Conservation (phyloP, 30 jellyfish, hydroid and myxozoan species). For the Haliclystus octoradiatus region DNA sequence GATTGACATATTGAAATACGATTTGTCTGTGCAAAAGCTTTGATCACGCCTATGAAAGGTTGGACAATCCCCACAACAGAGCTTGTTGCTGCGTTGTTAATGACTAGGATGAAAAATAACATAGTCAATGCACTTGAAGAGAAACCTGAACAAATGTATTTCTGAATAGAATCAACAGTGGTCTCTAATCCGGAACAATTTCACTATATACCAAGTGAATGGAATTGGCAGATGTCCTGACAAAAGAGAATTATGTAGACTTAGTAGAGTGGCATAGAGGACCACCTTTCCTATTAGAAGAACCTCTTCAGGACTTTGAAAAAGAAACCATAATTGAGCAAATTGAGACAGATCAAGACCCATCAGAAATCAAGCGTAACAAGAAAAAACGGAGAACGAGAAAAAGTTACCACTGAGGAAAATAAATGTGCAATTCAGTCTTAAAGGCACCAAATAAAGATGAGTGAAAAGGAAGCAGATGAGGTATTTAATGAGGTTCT, state of each 20-base stretch:
- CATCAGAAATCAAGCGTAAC: background rate
- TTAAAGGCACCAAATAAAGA: too few species aligned
- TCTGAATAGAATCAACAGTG: too few species aligned
- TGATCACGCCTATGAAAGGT: background rate
- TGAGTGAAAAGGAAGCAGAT: background rate
- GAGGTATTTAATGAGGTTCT: background rate
- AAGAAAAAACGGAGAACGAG: background rate
- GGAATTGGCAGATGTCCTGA: background rate
- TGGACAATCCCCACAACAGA: background rate
- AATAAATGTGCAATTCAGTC: background rate
- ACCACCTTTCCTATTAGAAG: background rate
- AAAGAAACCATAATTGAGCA: background rate
- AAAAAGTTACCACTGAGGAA: background rate
- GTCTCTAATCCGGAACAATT: background rate
- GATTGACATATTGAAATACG: constrained; percentile 21
- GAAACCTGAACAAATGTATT: too few species aligned
- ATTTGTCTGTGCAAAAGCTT: constrained; percentile 23
- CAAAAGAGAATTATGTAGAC: background rate
- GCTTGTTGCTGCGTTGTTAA: background rate
- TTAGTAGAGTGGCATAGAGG: background rate
- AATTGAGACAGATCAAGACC: background rate
- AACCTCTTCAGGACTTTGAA: background rate
- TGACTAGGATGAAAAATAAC: background rate
- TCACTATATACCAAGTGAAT: background rate
- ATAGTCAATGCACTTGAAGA: too few species aligned